Conservation (phyloP, 2,113 vertebrate species). For the Bujurquina vittata region DNA sequence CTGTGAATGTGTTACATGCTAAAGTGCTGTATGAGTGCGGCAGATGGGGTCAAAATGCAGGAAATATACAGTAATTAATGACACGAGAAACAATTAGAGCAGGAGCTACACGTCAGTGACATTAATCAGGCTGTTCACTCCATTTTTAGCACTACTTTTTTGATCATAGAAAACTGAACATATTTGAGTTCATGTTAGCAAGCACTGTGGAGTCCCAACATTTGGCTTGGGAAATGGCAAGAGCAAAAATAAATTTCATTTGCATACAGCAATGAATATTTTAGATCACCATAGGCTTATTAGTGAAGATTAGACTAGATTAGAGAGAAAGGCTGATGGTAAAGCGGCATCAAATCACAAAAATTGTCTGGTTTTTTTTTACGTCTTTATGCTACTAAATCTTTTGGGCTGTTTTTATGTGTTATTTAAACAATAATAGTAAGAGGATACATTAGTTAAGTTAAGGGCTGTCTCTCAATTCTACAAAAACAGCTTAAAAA, state of each 20-base stretch:
- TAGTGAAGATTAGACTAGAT: neutral
- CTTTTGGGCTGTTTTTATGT: neutral
- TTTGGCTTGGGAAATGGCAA: neutral
- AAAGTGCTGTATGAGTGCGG: neutral
- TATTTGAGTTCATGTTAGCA: neutral
- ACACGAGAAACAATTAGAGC: neutral
- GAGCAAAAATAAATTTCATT: neutral
- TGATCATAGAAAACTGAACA: neutral
- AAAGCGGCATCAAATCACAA: neutral
- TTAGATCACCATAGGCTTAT: neutral
- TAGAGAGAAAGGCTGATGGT: neutral
- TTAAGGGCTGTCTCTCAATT: too few species aligned
- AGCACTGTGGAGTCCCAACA: neutral
- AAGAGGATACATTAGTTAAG: neutral
- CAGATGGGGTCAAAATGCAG: neutral
- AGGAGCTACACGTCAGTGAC: neutral
- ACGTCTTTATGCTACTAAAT: neutral
- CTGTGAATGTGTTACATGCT: neutral
- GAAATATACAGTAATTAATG: neutral
- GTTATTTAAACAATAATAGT: neutral
- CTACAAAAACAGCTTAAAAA: too few species aligned
- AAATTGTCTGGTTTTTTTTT: neutral
- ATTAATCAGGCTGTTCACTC: neutral
- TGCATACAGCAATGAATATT: neutral
- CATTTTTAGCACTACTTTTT: neutral